These are phyloP conservation scores for Stratiomys singularior DNA, from an alignment of 2,888 invertebrate genomes.

Conservation along the genomic window DNA sequence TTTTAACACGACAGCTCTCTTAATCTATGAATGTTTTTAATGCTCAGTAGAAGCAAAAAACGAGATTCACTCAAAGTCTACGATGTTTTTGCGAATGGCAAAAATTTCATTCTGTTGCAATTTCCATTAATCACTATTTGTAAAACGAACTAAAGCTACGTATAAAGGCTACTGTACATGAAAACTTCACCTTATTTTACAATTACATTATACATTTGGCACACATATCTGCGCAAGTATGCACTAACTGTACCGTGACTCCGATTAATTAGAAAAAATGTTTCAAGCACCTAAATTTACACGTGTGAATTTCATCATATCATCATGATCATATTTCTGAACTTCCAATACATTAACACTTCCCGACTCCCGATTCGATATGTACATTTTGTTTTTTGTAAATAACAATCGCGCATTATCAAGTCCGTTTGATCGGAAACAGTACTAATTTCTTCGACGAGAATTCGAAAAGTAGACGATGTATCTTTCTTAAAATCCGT, in stretches of 20 bases:
- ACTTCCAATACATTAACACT: not conserved
- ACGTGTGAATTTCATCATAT: not conserved
- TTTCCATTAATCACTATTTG: too few species aligned
- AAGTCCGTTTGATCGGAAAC: slow-evolving; percentile 17
- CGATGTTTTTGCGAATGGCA: too few species aligned
- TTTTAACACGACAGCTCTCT: too few species aligned
- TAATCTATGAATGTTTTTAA: too few species aligned
- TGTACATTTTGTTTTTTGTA: not conserved
- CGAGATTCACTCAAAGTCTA: too few species aligned
- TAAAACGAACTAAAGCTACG: too few species aligned
- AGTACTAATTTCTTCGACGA: not conserved
- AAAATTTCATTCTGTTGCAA: too few species aligned
- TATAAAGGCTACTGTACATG: too few species aligned
- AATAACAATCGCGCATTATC: slow-evolving; percentile 9
- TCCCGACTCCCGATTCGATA: not conserved
- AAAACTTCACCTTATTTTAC: too few species aligned
- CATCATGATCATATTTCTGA: not conserved
- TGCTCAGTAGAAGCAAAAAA: too few species aligned
- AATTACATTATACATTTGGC: too few species aligned
- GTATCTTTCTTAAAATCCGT: not conserved
- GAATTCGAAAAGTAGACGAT: not conserved
- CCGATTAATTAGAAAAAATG: slow-evolving; percentile 15
- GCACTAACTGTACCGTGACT: slow-evolving; percentile 8
- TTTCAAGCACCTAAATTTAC: not conserved
- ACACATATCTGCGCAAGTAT: not conserved